These are phyloP conservation scores for Phaonia tiefii DNA, from an alignment of 2,888 invertebrate genomes.

Conservation along the genomic window DNA sequence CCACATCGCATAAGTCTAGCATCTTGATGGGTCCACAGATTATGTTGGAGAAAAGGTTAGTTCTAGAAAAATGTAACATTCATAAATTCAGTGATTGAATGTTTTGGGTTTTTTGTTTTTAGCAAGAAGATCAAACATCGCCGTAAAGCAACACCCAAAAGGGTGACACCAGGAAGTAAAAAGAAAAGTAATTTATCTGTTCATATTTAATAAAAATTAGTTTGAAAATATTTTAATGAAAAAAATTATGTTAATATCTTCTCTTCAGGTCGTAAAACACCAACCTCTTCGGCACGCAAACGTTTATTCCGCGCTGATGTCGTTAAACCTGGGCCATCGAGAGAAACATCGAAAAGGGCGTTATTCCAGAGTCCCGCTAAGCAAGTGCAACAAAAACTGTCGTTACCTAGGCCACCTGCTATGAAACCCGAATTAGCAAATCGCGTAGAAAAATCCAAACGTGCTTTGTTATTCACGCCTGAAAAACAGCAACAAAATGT, in stretches of 20 bases:
- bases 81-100: not conserved
- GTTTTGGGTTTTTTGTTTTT: slow-evolving; percentile 19
- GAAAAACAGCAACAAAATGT: slow-evolving; percentile 74
- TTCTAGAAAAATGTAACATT: slow-evolving; percentile 10
- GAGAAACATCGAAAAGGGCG: slow-evolving; percentile 86
- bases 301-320: slow-evolving; percentile 73
- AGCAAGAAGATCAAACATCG: slow-evolving; percentile 74
- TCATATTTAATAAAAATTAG: too few species aligned
- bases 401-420: slow-evolving; percentile 70
- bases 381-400: slow-evolving; percentile 79
- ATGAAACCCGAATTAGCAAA: slow-evolving; percentile 81
- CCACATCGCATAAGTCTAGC: slow-evolving; percentile 78
- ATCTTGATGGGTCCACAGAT: slow-evolving; percentile 76
- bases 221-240: not conserved
- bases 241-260: not conserved
- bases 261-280: slow-evolving; percentile 75
- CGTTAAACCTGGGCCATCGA: slow-evolving; percentile 77
- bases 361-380: slow-evolving; percentile 88
- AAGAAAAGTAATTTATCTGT: slow-evolving; percentile 73
- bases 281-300: slow-evolving; percentile 77
- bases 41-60: slow-evolving; percentile 76
- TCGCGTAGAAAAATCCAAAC: slow-evolving; percentile 83
- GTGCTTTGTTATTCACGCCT: slow-evolving; percentile 85
- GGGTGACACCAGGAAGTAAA: slow-evolving; percentile 83
- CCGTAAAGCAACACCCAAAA: slow-evolving; percentile 79